Evolutionary conservation across 2,113 vertebrate species (phyloP), one percentile per base, ranked within the genome.

Genomic region (Bambusicola thoracicus): DNA sequence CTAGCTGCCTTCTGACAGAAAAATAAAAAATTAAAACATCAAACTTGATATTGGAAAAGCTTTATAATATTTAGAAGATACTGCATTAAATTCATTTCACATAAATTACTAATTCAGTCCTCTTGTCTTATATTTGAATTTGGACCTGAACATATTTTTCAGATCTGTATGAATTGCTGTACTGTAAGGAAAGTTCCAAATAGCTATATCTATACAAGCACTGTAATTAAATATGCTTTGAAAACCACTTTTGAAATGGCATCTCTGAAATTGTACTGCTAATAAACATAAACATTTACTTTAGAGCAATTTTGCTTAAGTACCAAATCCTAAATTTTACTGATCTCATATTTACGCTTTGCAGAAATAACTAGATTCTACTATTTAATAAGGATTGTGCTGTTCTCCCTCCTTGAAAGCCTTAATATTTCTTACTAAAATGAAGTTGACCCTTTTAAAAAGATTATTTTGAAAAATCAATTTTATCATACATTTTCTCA

Each of bases 351-450:
- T 91, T 94, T 93, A 90, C 59, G 84, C 70, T 84, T 73, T 85
- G 48, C 49, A 79, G 85, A 90, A 94, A 86, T 76, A 76, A 56
- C 43, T 81, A 68, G 58, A 91, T 82, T 82, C 56, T 92, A 79
- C 67, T 91, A 76, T 74, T 87, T 92, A 78, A 79, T 94, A 86
- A 93, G 49, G 3, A 1, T 18, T 68, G 21, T 62, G 36, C 7
- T 86, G 13, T 86, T 86, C 38, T 81, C 68, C 61, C 46, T 81
- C 40, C 78, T 92, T 81, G 21, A 53, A 85, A 56, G 6, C 14
- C 74, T 88, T 85, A 90, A 83, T 93, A 83, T 96, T 94, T 94
- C 82, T 90, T 81, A 84, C 34, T 81, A 55, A 90, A 86, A 95
- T 92, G 38, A 86, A 95, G 9, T 40, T 94, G 83, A 87, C 77